These are phyloP conservation scores for Corvus cornix DNA, from an alignment of 2,113 vertebrate species.

Conservation along the genomic window DNA sequence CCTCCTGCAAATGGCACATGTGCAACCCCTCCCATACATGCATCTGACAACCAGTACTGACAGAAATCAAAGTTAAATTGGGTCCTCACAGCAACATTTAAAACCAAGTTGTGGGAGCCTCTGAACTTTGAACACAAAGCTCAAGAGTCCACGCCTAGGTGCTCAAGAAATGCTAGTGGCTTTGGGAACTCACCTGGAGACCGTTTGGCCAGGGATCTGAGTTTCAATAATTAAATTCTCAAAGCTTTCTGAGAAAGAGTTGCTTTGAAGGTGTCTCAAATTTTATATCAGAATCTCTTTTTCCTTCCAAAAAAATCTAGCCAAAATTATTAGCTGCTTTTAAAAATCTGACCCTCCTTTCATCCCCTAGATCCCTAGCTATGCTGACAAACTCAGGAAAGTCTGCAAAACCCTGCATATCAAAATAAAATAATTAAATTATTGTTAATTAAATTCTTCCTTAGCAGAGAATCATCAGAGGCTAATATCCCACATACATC, in stretches of 20 bases:
- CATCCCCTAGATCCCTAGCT: neutral
- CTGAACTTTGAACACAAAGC: neutral
- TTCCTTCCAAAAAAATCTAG: neutral
- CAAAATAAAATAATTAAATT: conserved; percentile 20
- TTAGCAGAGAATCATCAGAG: neutral
- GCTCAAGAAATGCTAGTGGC: neutral
- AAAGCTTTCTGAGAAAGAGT: neutral
- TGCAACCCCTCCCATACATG: neutral
- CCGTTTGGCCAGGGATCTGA: accelerated
- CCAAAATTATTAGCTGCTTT: neutral
- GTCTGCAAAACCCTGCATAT: neutral
- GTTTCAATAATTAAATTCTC: neutral
- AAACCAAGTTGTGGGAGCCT: neutral
- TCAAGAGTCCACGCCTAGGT: neutral
- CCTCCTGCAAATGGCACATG: neutral
- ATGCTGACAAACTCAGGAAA: neutral
- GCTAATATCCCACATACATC: conserved; percentile 43
- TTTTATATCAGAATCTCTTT: neutral
- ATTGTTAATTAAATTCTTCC: neutral
- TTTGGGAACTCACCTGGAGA: neutral
- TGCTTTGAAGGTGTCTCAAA: neutral
- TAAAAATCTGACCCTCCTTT: neutral
- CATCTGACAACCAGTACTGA: neutral
- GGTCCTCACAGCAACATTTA: neutral
- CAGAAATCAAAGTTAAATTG: neutral